Percentiles rank a stretch among this genome's conserved stretches.
phyloP scores from a whole-genome alignment of 2,797 vertebrate genomes.

The Setipinna tenuifilis region DNA sequence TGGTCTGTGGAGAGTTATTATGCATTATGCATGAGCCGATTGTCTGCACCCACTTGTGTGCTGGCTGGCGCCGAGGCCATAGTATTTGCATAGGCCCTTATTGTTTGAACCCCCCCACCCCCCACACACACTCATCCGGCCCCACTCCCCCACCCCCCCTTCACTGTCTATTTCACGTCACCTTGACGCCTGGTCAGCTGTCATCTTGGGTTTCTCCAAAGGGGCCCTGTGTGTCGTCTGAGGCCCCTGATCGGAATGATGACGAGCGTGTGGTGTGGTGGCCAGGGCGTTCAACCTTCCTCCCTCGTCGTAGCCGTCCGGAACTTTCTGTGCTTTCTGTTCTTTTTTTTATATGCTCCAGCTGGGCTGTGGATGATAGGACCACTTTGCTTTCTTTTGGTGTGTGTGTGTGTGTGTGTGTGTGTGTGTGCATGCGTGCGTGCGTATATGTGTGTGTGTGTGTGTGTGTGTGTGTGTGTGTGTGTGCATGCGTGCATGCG shows the following conservation, averaged over 20 bases:
- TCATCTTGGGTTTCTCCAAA: not conserved
- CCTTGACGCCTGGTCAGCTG: constrained; percentile 14
- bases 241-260: not conserved
- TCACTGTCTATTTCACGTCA: not conserved
- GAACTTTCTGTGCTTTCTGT: not conserved
- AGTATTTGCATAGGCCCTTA: not conserved
- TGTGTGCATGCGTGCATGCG: too few species aligned
- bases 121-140: not conserved
- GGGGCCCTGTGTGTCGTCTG: not conserved
- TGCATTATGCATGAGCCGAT: constrained; percentile 7
- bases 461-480: too few species aligned
- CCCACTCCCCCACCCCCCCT: not conserved
- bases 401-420: too few species aligned
- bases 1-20: too few species aligned
- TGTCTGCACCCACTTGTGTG: not conserved
- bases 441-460: too few species aligned
- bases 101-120: not conserved
- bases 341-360: not conserved
- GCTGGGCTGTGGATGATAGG: not conserved
- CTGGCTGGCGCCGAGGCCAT: not conserved
- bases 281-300: too few species aligned
- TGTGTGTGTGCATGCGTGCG: too few species aligned
- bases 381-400: too few species aligned
- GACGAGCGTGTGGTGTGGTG: not conserved
- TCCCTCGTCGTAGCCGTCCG: not conserved